Percentiles rank a stretch among this genome's conserved stretches.
phyloP scores from a whole-genome alignment of 2,113 vertebrate species.

The Podiceps cristatus region DNA sequence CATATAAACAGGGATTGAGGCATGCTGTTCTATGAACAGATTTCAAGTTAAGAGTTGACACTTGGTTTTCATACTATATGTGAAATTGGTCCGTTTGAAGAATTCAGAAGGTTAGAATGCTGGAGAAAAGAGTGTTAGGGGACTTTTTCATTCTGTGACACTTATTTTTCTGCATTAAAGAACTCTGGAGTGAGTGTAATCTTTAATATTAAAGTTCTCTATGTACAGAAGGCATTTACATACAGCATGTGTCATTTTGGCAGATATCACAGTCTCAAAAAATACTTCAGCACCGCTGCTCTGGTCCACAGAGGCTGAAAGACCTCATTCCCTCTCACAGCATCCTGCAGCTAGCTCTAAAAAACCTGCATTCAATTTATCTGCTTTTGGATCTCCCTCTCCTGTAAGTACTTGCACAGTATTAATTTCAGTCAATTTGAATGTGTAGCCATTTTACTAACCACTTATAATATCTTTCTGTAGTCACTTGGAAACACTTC shows the following conservation, averaged over 20 bases:
- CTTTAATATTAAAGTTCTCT: not conserved
- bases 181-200: not conserved
- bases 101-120: not conserved
- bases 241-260: slow-evolving; percentile 35
- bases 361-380: slow-evolving; percentile 95
- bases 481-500: slow-evolving; percentile 89
- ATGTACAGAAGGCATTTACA: not conserved
- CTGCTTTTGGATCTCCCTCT: slow-evolving; percentile 91
- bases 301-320: slow-evolving; percentile 92
- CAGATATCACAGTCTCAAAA: slow-evolving; percentile 92
- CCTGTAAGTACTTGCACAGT: slow-evolving; percentile 81
- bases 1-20: not conserved
- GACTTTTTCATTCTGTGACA: not conserved
- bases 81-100: not conserved
- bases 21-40: not conserved
- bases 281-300: slow-evolving; percentile 84
- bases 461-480: slow-evolving; percentile 33
- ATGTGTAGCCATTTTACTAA: slow-evolving; percentile 30
- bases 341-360: slow-evolving; percentile 86
- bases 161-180: not conserved
- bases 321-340: slow-evolving; percentile 84
- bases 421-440: slow-evolving; percentile 9
- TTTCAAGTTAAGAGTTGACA: not conserved
- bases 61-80: not conserved
- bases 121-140: not conserved